A percentile compares a stretch with the other conserved stretches of the same genome.
These are phyloP conservation scores for Cephalotes varians DNA, from an alignment of 2,888 invertebrate genomes.

Conservation along the genomic window DNA sequence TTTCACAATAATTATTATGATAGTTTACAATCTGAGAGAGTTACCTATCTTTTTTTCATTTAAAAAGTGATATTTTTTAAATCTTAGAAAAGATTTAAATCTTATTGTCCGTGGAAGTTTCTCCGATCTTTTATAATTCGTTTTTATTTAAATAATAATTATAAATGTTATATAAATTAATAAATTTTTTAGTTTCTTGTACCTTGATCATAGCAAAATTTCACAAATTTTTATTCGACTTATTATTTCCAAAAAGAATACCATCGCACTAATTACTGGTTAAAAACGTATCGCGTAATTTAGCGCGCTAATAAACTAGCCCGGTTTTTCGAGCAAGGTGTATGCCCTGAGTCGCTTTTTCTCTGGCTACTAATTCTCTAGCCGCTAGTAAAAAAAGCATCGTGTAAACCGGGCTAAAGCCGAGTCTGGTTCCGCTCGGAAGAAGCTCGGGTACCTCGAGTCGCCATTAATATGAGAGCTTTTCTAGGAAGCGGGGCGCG, in stretches of 20 bases:
- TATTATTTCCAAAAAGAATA: neutral
- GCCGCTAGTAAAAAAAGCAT: conserved; percentile 46
- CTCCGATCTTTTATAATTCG: neutral
- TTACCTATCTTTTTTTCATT: neutral
- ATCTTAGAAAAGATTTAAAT: neutral
- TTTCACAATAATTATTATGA: neutral
- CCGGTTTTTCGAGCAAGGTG: conserved; percentile 33
- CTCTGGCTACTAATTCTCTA: conserved; percentile 44
- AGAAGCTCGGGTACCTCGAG: conserved; percentile 30
- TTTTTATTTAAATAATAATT: neutral
- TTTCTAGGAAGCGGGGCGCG: conserved; percentile 53
- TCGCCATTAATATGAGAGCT: conserved; percentile 51
- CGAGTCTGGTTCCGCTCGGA: conserved; percentile 50
- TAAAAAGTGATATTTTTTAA: neutral
- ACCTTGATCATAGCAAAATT: neutral
- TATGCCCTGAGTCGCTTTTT: conserved; percentile 24
- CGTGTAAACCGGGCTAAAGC: conserved; percentile 40
- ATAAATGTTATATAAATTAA: no score
- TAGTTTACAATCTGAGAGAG: neutral
- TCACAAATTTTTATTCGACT: neutral
- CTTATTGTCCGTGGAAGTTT: neutral
- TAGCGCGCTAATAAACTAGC: conserved; percentile 42
- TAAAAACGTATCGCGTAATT: conserved; percentile 36
- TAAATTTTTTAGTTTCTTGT: neutral
- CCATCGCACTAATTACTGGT: conserved; percentile 7